A percentile compares a stretch with the other conserved stretches of the same genome.
phyloP scores from a whole-genome alignment of 2,113 vertebrate species.

The Cervus canadensis region DNA sequence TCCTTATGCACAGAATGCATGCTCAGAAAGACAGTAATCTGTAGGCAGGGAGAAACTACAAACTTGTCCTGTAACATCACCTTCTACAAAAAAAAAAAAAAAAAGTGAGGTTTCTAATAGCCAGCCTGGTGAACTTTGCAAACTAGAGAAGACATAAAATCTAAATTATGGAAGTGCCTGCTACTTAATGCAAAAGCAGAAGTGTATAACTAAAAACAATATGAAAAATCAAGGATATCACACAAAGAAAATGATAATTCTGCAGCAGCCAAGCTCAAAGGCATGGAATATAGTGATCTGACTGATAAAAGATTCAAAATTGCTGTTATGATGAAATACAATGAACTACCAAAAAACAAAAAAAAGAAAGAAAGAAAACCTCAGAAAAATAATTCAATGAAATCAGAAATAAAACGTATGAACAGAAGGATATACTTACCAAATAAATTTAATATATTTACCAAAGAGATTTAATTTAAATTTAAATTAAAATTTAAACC shows the following conservation, averaged over 20 bases:
- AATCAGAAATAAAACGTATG: background rate
- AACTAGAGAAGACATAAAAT: background rate
- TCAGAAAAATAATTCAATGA: background rate
- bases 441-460: background rate
- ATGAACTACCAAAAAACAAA: background rate
- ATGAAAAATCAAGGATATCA: background rate
- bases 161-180: background rate
- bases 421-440: background rate
- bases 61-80: background rate
- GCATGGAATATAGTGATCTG: background rate
- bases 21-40: background rate
- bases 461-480: background rate
- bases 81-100: background rate
- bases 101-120: background rate
- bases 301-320: background rate
- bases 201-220: background rate
- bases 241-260: background rate
- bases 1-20: background rate
- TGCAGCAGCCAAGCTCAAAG: background rate
- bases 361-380: background rate
- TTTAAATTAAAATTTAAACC: background rate
- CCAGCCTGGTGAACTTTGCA: background rate
- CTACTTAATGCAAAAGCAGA: background rate
- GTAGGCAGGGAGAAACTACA: background rate
- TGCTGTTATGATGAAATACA: background rate